Evolutionary conservation across 2,888 invertebrate species (phyloP), one percentile per base, ranked within the genome.

Genomic region (Abrostola tripartita): DNA sequence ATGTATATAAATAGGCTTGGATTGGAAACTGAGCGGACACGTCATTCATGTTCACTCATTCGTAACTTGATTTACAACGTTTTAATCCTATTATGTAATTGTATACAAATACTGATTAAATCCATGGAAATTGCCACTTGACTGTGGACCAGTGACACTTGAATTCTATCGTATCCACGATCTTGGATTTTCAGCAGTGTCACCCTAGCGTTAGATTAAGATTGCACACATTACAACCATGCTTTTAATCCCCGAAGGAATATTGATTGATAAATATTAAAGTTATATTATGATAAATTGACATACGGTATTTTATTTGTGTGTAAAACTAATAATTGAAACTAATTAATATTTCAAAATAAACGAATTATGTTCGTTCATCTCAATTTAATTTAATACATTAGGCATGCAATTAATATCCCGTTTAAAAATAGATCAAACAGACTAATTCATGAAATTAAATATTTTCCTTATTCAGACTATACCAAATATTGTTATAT

Each of bases 41-140:
- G 81, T 83, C 81, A 85, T 86, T 85, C 77, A 81, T 65, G 78
- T 68, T 78, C 82, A 72, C 64, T 85, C 82, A 81, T 71, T 80
- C 83, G 81, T 47, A 74, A 80, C 79, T 70, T 81, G 75, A 80
- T 81, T 83, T 81, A 81, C 78, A 80, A 76, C 78, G 80, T 79
- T 81, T 76, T 79, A 81, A 82, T 82, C 63, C 74, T 71, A 80
- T 81, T 81, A 77, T 75, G 69, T 77, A 67, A 72, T 72, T 79
- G 65, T 75, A 71, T 79, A 67, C 58, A 63, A 65, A 71, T 67
- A 44, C 69, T 74, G 71, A 74, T 74, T 72, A 65, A 63, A 68
- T 68, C 69, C 65, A 73, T 74, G 61, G 78, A 66, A 69, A 74
- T 70, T 68, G 61, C 70, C 61, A 67, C 69, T 78, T 47, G 47